These are phyloP conservation scores for Nomada flava DNA, from an alignment of 2,888 invertebrate genomes.

Conservation along the genomic window DNA sequence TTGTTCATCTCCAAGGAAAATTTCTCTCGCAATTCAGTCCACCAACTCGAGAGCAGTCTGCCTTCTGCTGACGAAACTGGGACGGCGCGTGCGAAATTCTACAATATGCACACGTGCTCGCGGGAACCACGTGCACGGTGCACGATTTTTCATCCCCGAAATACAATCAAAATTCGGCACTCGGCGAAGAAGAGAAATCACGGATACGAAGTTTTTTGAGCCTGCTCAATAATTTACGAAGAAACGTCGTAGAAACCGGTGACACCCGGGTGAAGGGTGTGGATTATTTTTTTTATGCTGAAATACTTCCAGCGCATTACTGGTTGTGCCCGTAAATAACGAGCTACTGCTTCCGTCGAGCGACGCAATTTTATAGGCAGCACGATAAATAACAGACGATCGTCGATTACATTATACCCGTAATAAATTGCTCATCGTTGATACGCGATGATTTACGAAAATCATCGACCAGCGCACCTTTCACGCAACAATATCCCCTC, in stretches of 20 bases:
- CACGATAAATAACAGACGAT: conserved; percentile 49
- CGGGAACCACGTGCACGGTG: neutral
- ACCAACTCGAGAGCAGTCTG: conserved; percentile 19
- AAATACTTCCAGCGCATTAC: conserved; percentile 34
- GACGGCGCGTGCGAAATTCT: conserved; percentile 32
- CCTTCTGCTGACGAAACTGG: conserved; percentile 14
- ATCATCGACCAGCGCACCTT: neutral
- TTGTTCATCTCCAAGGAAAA: conserved; percentile 13
- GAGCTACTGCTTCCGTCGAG: conserved; percentile 7
- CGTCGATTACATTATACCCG: conserved; percentile 52
- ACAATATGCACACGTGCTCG: conserved; percentile 4
- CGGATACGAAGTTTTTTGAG: too few species aligned
- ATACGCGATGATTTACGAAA: conserved; percentile 50
- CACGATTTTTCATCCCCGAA: neutral
- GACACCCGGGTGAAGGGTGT: conserved; percentile 6
- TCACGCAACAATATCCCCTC: conserved; percentile 28
- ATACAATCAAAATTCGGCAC: too few species aligned
- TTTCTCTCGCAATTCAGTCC: conserved; percentile 49
- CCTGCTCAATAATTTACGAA: neutral
- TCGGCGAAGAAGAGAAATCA: too few species aligned
- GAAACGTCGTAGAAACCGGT: conserved; percentile 11
- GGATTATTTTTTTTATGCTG: conserved; percentile 45
- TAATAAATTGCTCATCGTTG: conserved; percentile 37
- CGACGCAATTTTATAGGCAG: conserved; percentile 53
- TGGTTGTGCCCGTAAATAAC: conserved; percentile 42